A percentile compares a stretch with the other conserved stretches of the same genome.
phyloP scores from a whole-genome alignment of 2,113 vertebrate species.

The Pygathrix nemaeus region DNA sequence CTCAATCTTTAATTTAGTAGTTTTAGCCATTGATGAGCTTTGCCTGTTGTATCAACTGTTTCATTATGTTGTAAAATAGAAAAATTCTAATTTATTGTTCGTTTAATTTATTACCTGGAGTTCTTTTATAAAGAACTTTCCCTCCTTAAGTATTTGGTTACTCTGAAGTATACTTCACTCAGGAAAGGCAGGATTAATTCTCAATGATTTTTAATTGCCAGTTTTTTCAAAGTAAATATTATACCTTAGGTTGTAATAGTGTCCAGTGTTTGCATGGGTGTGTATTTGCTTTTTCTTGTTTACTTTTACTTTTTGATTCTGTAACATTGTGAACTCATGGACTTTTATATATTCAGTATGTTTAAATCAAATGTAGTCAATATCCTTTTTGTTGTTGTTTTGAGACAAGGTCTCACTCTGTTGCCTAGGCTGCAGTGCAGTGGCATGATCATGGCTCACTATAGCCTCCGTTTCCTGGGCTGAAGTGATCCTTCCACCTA shows the following conservation, averaged over 20 bases:
- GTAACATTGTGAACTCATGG: background rate
- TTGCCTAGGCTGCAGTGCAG: too few species aligned
- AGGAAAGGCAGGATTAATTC: background rate
- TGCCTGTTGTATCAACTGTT: background rate
- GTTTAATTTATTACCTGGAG: background rate
- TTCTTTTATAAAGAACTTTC: background rate
- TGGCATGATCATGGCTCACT: too few species aligned
- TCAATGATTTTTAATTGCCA: background rate
- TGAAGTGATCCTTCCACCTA: too few species aligned
- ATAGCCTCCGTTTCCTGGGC: too few species aligned
- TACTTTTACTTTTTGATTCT: background rate
- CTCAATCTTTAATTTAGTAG: background rate
- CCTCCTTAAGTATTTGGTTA: background rate
- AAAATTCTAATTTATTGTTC: background rate
- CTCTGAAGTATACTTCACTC: background rate
- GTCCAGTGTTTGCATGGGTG: background rate
- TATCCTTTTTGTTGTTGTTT: too few species aligned
- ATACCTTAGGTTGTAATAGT: background rate
- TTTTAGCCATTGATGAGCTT: background rate
- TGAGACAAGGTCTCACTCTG: too few species aligned
- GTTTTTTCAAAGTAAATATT: background rate
- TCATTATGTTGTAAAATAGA: background rate
- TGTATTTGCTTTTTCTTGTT: background rate
- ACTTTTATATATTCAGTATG: background rate
- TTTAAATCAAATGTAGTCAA: background rate